Evolutionary conservation across 2,113 vertebrate species (phyloP).

Genomic region (mouse (Mus musculus)): GRCm39 chr1:184446001-184446500

Average conservation of each 20-base stretch:
- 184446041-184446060: not conserved
- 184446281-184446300: not conserved
- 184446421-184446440: not conserved
- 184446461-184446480: not conserved
- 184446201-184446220: too few species aligned
- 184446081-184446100: not conserved
- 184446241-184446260: not conserved
- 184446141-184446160: not conserved
- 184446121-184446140: not conserved
- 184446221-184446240: not conserved
- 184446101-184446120: not conserved
- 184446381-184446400: not conserved
- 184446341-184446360: not conserved
- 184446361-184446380: not conserved
- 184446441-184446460: not conserved
- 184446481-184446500: not conserved
- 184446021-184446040: not conserved
- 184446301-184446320: not conserved
- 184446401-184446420: not conserved
- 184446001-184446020: not conserved
- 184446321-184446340: not conserved
- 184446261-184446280: not conserved
- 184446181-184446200: not conserved
- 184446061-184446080: not conserved
- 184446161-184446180: not conserved